Conservation (phyloP, 1,140 invertebrate species). For the Centruroides vittatus region DNA sequence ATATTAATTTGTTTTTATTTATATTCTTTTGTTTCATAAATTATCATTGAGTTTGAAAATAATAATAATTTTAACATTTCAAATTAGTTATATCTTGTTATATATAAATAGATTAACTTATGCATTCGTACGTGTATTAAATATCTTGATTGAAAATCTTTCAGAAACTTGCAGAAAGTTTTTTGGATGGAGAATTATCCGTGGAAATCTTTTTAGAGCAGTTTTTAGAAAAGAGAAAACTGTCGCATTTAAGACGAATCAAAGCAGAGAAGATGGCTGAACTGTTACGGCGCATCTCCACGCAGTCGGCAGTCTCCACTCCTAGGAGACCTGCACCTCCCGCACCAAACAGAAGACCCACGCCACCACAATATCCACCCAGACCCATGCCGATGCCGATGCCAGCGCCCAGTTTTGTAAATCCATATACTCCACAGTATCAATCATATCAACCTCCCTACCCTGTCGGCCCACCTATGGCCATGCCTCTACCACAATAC, state of each 20-base stretch:
- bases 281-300: constrained; percentile 35
- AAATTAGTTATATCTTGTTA: too few species aligned
- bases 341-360: background rate
- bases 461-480: too few species aligned
- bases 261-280: constrained; percentile 78
- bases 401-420: too few species aligned
- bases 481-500: too few species aligned
- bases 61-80: too few species aligned
- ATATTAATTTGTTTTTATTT: too few species aligned
- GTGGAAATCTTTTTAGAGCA: constrained; percentile 64
- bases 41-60: too few species aligned
- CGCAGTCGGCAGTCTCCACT: background rate
- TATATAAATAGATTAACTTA: too few species aligned
- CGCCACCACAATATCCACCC: background rate
- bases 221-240: constrained; percentile 52
- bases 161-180: constrained; percentile 47
- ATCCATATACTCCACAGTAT: too few species aligned
- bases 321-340: background rate
- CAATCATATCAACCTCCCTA: too few species aligned
- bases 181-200: constrained; percentile 51
- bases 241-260: constrained; percentile 62
- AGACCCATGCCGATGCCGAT: constrained; percentile 22
- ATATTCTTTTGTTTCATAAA: too few species aligned
- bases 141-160: background rate
- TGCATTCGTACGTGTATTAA: too few species aligned